Percentiles rank a stretch among this genome's conserved stretches.
phyloP scores from a whole-genome alignment of 2,888 invertebrate genomes.

The Neoitamus cyanurus region DNA sequence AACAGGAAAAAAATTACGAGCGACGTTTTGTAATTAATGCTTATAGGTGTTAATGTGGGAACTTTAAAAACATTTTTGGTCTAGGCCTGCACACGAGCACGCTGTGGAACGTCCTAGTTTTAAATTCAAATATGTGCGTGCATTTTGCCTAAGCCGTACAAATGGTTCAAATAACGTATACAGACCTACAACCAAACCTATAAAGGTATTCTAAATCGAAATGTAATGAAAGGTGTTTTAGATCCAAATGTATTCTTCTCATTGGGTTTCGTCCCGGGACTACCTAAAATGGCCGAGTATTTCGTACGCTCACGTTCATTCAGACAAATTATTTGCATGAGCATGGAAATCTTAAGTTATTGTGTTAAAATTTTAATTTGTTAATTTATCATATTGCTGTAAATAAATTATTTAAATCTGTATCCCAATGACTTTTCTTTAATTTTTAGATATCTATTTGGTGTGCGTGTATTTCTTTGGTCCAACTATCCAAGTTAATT shows the following conservation, averaged over 20 bases:
- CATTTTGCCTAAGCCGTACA: background rate
- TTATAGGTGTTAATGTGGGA: background rate
- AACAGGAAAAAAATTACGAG: background rate
- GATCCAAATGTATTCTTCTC: background rate
- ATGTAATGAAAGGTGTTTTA: background rate
- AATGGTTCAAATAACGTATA: background rate
- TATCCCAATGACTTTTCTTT: background rate
- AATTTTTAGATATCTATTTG: too few species aligned
- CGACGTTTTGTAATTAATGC: background rate
- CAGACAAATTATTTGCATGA: background rate
- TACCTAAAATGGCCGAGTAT: background rate
- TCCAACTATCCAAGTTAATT: too few species aligned
- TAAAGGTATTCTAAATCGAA: background rate
- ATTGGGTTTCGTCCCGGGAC: background rate
- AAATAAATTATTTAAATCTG: slow-evolving; percentile 45
- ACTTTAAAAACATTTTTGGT: background rate
- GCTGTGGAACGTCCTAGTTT: background rate
- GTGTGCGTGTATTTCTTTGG: too few species aligned
- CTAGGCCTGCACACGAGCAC: background rate
- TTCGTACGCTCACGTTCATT: background rate
- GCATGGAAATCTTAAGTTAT: slow-evolving; percentile 25
- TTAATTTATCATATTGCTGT: slow-evolving; percentile 42
- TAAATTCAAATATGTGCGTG: background rate
- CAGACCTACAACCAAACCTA: background rate
- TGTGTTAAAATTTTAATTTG: slow-evolving; percentile 38